Conservation (phyloP, 30 jellyfish, hydroid and myxozoan genomes). For the Sanderia malayensis region DNA sequence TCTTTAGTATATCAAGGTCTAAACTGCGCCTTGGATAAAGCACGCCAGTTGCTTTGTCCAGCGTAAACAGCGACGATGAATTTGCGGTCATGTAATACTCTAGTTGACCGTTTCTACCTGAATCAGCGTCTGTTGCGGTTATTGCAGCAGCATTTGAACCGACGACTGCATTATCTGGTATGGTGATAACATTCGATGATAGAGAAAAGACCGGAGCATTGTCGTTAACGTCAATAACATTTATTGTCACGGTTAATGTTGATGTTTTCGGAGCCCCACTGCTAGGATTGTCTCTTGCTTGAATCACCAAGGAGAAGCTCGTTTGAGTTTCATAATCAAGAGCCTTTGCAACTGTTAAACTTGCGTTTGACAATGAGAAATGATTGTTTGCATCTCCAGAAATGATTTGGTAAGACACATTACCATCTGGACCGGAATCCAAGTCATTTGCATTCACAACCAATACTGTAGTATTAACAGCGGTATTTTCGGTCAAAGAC, state of each 20-base stretch:
- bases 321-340: conserved; percentile 71
- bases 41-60: conserved; percentile 35
- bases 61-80: conserved; percentile 36
- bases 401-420: conserved; percentile 44
- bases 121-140: conserved; percentile 72
- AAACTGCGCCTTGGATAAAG: conserved; percentile 33
- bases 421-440: conserved; percentile 80
- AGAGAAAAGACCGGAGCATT: conserved; percentile 60
- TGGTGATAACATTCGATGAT: conserved; percentile 23
- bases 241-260: conserved; percentile 29
- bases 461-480: conserved; percentile 29
- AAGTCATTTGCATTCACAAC: conserved; percentile 57
- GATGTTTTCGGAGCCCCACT: conserved; percentile 38
- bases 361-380: conserved; percentile 30
- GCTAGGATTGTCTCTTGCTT: conserved; percentile 53
- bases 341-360: conserved; percentile 21
- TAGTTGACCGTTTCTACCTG: conserved; percentile 61
- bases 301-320: conserved; percentile 38
- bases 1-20: conserved; percentile 53
- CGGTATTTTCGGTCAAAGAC: conserved; percentile 45
- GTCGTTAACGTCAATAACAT: conserved; percentile 72
- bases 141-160: conserved; percentile 44
- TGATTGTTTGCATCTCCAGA: conserved; percentile 48
- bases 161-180: conserved; percentile 67
- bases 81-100: conserved; percentile 37